Percentiles rank a stretch among this genome's conserved stretches.
phyloP scores from a whole-genome alignment of 2,113 vertebrate genomes.

The Pelecanoides urinatrix region DNA sequence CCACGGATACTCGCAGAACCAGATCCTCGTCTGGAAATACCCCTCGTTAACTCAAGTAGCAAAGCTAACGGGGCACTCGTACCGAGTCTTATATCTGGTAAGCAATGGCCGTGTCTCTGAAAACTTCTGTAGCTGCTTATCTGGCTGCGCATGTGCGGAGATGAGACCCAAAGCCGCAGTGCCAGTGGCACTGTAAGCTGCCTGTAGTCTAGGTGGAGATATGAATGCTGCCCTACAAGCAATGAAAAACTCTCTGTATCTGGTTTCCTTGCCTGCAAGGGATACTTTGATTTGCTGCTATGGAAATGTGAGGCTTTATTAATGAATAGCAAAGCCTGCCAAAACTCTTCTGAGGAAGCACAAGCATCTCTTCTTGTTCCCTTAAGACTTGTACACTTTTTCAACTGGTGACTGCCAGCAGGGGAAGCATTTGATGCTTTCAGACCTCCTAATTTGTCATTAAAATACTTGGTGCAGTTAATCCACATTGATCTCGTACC shows the following conservation, averaged over 20 bases:
- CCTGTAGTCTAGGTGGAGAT: not conserved
- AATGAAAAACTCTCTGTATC: not conserved
- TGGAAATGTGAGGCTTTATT: slow-evolving; percentile 16
- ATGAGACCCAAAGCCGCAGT: not conserved
- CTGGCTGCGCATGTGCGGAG: not conserved
- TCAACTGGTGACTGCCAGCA: not conserved
- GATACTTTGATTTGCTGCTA: not conserved
- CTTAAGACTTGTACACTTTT: not conserved
- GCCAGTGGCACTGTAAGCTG: not conserved
- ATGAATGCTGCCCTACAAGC: not conserved
- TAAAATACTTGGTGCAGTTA: not conserved
- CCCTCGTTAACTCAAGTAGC: slow-evolving; percentile 96
- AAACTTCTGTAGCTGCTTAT: not conserved
- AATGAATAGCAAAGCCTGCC: not conserved
- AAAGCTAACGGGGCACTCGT: slow-evolving; percentile 96
- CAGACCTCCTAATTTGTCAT: not conserved
- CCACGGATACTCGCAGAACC: slow-evolving; percentile 98
- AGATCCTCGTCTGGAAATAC: slow-evolving; percentile 99
- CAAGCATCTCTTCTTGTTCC: not conserved
- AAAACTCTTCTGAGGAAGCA: not conserved
- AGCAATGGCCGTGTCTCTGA: not conserved
- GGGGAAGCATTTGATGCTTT: not conserved
- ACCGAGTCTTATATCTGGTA: slow-evolving; percentile 95
- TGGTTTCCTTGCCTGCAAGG: not conserved
- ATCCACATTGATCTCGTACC: accelerated